Conservation (phyloP, 2,797 vertebrate species). For the Hemitrygon akajei region DNA sequence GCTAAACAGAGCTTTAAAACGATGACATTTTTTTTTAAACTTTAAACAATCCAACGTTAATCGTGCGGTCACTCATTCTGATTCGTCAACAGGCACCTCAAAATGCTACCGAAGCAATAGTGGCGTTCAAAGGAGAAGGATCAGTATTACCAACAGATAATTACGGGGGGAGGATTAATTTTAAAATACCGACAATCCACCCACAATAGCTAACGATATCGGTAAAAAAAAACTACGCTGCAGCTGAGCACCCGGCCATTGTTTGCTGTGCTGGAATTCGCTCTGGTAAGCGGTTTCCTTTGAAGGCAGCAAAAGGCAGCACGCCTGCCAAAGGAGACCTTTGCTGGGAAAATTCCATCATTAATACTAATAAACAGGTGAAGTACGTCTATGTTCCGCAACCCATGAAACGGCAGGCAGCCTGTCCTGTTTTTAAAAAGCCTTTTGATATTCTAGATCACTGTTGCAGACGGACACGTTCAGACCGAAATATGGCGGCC, state of each 20-base stretch:
- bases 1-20: background rate
- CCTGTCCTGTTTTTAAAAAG: background rate
- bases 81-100: background rate
- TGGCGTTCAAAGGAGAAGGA: background rate
- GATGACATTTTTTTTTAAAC: background rate
- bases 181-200: background rate
- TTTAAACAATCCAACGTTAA: background rate
- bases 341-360: background rate
- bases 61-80: background rate
- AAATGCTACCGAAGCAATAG: background rate
- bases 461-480: slow-evolving; percentile 1
- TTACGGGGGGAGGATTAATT: background rate
- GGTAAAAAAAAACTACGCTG: background rate
- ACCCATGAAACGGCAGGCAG: background rate
- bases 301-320: background rate
- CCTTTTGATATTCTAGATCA: background rate
- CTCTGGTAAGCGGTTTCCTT: background rate
- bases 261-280: slow-evolving; percentile 25
- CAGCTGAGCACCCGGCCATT: background rate
- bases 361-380: background rate
- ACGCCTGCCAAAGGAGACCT: background rate
- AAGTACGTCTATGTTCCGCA: background rate
- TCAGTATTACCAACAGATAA: background rate
- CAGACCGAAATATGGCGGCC: slow-evolving; percentile 32
- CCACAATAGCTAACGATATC: background rate